Base-by-base conservation (phyloP, 1,140 invertebrate species). In the Pogonomyrmex californicus region DNA sequence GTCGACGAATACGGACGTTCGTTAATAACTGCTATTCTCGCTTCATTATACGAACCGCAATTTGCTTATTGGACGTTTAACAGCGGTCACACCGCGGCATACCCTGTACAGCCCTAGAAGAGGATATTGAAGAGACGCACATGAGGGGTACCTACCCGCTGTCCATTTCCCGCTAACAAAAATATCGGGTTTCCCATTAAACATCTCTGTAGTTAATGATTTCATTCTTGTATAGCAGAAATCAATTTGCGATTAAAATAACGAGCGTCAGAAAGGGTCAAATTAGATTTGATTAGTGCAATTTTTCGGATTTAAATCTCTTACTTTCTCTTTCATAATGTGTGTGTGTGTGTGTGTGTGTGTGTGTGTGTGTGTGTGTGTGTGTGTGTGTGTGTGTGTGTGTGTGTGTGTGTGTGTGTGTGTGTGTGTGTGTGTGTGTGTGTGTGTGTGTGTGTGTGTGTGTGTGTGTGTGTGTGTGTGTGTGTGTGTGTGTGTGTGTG, bases 21-120 rank as follows among this genome's bases (percentile, higher is more conserved):
- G 81, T 90, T 90, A 87, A 88, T 85, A 90, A 81, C 75, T 63
- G 76, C 70, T 81, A 86, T 78, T 51, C 51, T 49, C 17, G 73
- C 85, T 76, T 75, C 66, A 90, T 90, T 82, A 89, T 68, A 58
- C 54, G 23, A 76, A 76, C 86, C 88, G 73, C 68, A 82, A 62
- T 87, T 79, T 60, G 54, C 66, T 76, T 81, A 76, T 62, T 41
- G 78, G 51, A 75, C 51, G 51, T 86, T 86, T 77, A 75, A 58
- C 65, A 71, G 73, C 58, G 36, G 33, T 60, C 56, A 9, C 63
- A n/a, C 63, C 71, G 47, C 41, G 51, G 36, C 30, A n/a, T 71
- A 14, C 4, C 60, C 51, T 58, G 30, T 71, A 82, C 1, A 36
- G 51, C 51, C 44, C 56, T 73, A 82, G 51, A 82, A 81, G 63